Conservation (phyloP, 2,113 vertebrate genomes). For the Petrocephalus zakoni region DNA sequence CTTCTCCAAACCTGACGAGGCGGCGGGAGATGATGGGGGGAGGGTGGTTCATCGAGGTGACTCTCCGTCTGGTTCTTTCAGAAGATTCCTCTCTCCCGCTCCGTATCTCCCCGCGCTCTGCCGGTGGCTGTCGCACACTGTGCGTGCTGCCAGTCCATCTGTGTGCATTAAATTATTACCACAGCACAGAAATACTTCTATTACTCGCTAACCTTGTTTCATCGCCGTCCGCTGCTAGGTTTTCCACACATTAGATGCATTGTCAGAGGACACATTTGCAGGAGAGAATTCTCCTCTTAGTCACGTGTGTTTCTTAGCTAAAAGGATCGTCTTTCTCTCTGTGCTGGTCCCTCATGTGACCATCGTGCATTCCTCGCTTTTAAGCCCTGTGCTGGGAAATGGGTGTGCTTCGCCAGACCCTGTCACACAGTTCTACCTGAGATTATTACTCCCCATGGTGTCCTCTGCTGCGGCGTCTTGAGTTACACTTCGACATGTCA, state of each 20-base stretch:
- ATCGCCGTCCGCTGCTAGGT: not conserved
- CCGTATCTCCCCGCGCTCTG: not conserved
- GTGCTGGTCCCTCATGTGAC: not conserved
- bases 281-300: not conserved
- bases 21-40: not conserved
- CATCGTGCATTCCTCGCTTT: not conserved
- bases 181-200: not conserved
- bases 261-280: not conserved
- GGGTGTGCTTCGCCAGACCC: not conserved
- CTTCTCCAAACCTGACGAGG: not conserved
- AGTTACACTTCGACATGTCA: not conserved
- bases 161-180: not conserved
- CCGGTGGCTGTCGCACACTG: not conserved
- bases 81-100: not conserved
- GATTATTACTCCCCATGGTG: not conserved
- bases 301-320: not conserved
- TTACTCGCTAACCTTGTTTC: slow-evolving; percentile 2
- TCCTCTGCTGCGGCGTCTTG: not conserved
- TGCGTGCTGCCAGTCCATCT: not conserved
- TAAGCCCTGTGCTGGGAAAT: not conserved
- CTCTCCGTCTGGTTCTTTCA: slow-evolving; percentile 11
- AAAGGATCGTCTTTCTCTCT: not conserved
- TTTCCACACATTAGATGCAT: not conserved
- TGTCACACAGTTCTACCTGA: not conserved
- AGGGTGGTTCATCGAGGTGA: not conserved